Base-by-base conservation (phyloP, 2,797 vertebrate species). In the Ptychadena robeensis region DNA sequence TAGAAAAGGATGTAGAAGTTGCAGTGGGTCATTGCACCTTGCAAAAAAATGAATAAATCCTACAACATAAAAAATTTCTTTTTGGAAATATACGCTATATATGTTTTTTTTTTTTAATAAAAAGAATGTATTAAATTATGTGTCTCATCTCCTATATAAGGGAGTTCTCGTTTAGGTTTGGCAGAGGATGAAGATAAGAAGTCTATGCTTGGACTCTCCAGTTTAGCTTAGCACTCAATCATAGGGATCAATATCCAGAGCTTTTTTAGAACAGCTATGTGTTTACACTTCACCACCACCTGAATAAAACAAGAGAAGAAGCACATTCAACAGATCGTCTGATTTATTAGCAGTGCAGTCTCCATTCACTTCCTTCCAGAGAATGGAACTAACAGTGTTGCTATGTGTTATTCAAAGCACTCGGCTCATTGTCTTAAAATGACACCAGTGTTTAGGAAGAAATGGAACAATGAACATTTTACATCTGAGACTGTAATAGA, bases 241-340 rank as follows among this genome's bases (percentile, higher is more conserved):
- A 84, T 48, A 48, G 28, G 48, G 70, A 84, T 84, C 82, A 69
- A 84, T 74, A 84, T 64, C 53, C 28, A 74, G 75, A 69, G 64
- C 77, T 44, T 75, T n/a, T 80, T 75, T 48, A 84, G 76, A 70
- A 74, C 70, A 70, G 77, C 63, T 80, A 84, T 80, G 74, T 84
- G 64, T 80, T 80, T 84, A 80, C 70, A 73, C 76, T 80, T 84
- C 70, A 83, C 67, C 34, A 34, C 57, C 11, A 67, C 28, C 68
- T 83, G 68, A 83, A 83, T 66, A 78, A 83, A 78, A 78, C 81
- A 78, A 83, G 81, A 78, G 59, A 30, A 82, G 67, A 83, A 82
- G 57, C 74, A 72, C 34, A 78, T 73, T 79, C 38, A 68, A 73
- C 59, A 44, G 63, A 76, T 76, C 71, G 81, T 70, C 81, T 82